Conservation (phyloP, 2,888 invertebrate species). For the Enchytraeus crypticus region DNA sequence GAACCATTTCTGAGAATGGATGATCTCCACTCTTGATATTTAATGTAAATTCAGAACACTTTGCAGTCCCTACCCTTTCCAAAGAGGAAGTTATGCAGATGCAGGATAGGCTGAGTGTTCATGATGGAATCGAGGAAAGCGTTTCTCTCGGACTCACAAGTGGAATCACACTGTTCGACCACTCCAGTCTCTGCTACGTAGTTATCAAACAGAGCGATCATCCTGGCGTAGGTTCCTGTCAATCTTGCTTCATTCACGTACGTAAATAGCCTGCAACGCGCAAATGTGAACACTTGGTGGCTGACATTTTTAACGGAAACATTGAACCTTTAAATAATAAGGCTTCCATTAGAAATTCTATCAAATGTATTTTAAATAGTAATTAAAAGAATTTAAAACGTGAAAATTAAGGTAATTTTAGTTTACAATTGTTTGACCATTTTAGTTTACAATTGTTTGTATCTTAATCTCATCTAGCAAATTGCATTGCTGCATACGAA, state of each 20-base stretch:
- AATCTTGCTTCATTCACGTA: constrained; percentile 29
- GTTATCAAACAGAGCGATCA: constrained; percentile 71
- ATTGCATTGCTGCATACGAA: too few relatives aligned
- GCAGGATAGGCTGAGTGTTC: constrained; percentile 66
- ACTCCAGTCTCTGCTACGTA: constrained; percentile 62
- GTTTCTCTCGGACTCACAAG: constrained; percentile 67
- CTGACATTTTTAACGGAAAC: background rate
- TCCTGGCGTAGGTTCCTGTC: constrained; percentile 61
- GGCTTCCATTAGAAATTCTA: too few relatives aligned
- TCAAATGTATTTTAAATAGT: too few relatives aligned
- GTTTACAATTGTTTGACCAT: too few relatives aligned
- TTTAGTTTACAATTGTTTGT: too few relatives aligned
- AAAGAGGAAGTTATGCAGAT: constrained; percentile 60
- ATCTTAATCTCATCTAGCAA: too few relatives aligned
- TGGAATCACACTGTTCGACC: constrained; percentile 62
- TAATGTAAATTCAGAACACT: too few relatives aligned
- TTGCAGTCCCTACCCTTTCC: constrained; percentile 54
- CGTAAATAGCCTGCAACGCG: constrained; percentile 29
- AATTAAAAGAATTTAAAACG: too few relatives aligned
- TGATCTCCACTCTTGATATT: too few relatives aligned
- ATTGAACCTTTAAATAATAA: too few relatives aligned
- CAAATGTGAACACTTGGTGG: background rate
- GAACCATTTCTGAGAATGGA: too few relatives aligned
- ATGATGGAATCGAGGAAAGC: constrained; percentile 69
- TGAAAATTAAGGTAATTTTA: too few relatives aligned